phyloP scores from a whole-genome alignment of 2,113 vertebrate species.

The Dissostichus mawsoni region DNA sequence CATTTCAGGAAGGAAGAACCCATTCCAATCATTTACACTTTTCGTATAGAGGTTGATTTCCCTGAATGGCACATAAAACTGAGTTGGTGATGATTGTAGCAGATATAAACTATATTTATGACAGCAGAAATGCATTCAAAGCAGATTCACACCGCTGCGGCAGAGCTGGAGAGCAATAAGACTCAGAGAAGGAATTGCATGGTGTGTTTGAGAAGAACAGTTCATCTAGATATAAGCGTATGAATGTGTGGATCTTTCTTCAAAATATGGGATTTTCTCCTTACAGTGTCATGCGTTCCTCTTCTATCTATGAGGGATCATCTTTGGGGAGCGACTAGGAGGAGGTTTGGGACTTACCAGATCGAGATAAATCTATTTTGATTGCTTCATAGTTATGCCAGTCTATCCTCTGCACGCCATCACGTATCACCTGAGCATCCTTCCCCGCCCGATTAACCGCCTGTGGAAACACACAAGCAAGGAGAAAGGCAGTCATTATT shows the following conservation, averaged over 20 bases:
- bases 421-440: conserved; percentile 71
- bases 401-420: conserved; percentile 87
- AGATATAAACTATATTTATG: conserved; percentile 36
- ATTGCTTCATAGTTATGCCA: conserved; percentile 94
- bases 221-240: neutral
- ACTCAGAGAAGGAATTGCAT: neutral
- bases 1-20: conserved; percentile 28
- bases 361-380: conserved; percentile 86
- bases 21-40: conserved; percentile 17
- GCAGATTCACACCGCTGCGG: conserved; percentile 10
- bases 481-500: neutral
- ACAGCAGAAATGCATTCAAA: neutral
- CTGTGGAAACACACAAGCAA: conserved; percentile 75
- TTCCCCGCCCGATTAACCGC: conserved; percentile 78
- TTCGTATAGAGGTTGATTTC: conserved; percentile 36
- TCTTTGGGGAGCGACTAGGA: neutral
- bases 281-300: neutral
- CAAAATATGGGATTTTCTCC: neutral
- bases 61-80: conserved; percentile 37
- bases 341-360: conserved; percentile 81
- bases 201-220: neutral
- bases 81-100: conserved; percentile 30
- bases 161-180: conserved; percentile 2
- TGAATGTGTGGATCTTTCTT: neutral
- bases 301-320: neutral